phyloP scores from a whole-genome alignment of 2,797 vertebrate genomes.

The Phyllotis vaccarum region DNA sequence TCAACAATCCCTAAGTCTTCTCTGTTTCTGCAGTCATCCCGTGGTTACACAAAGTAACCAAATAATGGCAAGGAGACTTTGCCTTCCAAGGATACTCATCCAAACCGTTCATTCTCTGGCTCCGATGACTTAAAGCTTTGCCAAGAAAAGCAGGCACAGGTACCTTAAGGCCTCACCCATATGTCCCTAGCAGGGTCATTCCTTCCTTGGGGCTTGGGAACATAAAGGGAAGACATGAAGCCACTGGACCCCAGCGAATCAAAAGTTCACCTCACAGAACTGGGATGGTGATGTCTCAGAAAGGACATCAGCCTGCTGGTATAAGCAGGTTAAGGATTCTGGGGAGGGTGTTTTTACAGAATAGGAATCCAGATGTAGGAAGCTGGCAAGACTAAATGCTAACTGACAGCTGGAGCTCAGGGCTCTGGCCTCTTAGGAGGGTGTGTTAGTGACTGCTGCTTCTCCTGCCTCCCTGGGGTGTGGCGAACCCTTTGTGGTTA shows the following conservation, averaged over 20 bases:
- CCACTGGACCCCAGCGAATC: neutral
- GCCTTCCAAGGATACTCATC: neutral
- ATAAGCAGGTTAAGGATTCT: neutral
- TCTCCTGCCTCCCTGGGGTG: too few species aligned
- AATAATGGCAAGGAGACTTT: neutral
- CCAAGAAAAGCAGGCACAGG: neutral
- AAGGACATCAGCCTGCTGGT: neutral
- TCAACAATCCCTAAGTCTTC: neutral
- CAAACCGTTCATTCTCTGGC: neutral
- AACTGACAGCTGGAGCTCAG: neutral
- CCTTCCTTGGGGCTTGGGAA: neutral
- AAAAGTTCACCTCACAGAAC: neutral
- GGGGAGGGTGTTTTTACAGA: neutral
- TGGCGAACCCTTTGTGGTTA: neutral
- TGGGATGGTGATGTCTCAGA: neutral
- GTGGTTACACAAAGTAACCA: neutral
- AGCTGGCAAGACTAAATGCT: neutral
- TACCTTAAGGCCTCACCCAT: neutral
- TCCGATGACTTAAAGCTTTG: neutral
- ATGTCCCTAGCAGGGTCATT: neutral
- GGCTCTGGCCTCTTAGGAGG: neutral
- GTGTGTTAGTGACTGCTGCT: neutral
- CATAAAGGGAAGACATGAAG: neutral
- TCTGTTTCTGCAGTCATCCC: neutral
- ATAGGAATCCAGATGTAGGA: neutral